Percentiles rank a stretch among this genome's conserved stretches.
Conservation (phyloP, 1,140 invertebrate genomes). For the Phortica variegata region DNA sequence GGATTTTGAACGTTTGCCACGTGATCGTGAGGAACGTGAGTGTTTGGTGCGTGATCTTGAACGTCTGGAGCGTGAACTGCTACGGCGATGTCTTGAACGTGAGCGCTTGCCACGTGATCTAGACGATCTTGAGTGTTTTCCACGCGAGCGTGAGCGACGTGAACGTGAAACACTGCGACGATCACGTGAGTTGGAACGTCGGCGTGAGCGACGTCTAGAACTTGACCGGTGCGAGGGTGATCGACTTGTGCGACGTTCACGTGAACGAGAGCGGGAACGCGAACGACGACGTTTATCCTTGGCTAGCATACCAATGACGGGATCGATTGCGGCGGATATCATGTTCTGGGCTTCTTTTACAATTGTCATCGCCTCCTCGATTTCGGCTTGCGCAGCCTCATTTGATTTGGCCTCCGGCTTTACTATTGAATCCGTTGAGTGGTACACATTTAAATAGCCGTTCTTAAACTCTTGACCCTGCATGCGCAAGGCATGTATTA, state of each 20-base stretch:
- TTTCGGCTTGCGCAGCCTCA: slow-evolving; percentile 91
- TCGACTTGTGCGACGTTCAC: slow-evolving; percentile 63
- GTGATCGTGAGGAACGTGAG: slow-evolving; percentile 27
- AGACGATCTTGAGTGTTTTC: slow-evolving; percentile 5
- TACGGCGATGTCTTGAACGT: slow-evolving; percentile 53
- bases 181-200: slow-evolving; percentile 45
- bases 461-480: slow-evolving; percentile 77
- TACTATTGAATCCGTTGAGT: slow-evolving; percentile 86
- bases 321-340: slow-evolving; percentile 90
- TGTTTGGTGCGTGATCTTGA: slow-evolving; percentile 61
- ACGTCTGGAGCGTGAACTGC: slow-evolving; percentile 60
- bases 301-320: slow-evolving; percentile 79
- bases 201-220: slow-evolving; percentile 60
- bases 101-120: slow-evolving; percentile 24
- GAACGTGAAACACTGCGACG: slow-evolving; percentile 57
- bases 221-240: slow-evolving; percentile 65
- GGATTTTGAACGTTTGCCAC: slow-evolving; percentile 63
- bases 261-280: slow-evolving; percentile 61
- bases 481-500: slow-evolving; percentile 83
- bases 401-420: slow-evolving; percentile 94
- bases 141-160: slow-evolving; percentile 60
- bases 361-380: slow-evolving; percentile 95
- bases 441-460: slow-evolving; percentile 70
- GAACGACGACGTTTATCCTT: slow-evolving; percentile 75
- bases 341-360: slow-evolving; percentile 94